Conservation (phyloP, 2,888 invertebrate genomes). For the Sthenelais limicola region DNA sequence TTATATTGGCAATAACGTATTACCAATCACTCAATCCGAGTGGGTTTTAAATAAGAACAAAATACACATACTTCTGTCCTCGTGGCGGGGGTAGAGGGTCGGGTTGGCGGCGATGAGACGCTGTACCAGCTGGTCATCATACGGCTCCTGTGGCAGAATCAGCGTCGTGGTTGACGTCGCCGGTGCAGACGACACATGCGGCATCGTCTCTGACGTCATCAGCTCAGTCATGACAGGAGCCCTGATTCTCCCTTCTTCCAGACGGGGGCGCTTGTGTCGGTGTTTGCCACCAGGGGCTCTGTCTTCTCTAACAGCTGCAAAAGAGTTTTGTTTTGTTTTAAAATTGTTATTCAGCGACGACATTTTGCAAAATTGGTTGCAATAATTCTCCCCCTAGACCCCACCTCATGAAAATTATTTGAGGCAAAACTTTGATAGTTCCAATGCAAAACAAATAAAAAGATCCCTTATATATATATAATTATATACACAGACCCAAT, state of each 20-base stretch:
- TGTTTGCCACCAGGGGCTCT: constrained; percentile 71
- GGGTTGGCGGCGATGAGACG: constrained; percentile 59
- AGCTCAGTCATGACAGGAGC: background rate
- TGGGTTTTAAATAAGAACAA: no score
- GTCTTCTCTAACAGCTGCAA: constrained; percentile 71
- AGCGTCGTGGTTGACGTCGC: constrained; percentile 11
- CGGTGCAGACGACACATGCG: background rate
- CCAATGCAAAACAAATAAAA: no score
- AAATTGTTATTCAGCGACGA: no score
- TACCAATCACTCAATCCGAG: no score
- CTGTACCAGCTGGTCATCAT: constrained; percentile 51
- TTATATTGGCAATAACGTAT: no score
- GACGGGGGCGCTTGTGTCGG: constrained; percentile 61
- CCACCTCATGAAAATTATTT: no score
- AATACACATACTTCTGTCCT: background rate
- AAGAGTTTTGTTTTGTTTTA: no score
- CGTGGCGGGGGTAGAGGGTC: constrained; percentile 48
- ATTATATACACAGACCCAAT: no score
- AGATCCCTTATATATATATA: no score
- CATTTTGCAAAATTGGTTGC: no score
- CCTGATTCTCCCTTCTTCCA: constrained; percentile 52
- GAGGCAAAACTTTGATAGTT: no score
- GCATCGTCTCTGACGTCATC: background rate
- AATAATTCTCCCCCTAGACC: no score
- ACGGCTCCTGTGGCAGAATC: constrained; percentile 22